Evolutionary conservation across 2,113 vertebrate species (phyloP).

Genomic region (Myotis yumanensis): DNA sequence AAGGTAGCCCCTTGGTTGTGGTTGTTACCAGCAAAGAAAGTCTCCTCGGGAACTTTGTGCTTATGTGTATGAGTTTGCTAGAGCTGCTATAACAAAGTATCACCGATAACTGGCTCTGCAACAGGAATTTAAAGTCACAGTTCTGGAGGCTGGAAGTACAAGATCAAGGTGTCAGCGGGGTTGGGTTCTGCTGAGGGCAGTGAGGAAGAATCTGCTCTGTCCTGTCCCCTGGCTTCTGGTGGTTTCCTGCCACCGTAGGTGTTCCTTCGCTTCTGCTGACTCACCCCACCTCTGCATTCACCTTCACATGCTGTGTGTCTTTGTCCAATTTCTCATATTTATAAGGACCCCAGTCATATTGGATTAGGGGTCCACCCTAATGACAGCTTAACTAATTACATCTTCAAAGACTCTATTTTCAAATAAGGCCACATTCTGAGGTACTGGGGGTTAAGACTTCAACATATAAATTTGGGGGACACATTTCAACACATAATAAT

Average conservation of each 20-base stretch:
- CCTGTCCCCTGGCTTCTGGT: neutral
- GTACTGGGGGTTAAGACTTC: neutral
- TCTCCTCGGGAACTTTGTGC: neutral
- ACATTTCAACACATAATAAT: neutral
- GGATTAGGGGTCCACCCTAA: neutral
- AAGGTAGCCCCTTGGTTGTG: neutral
- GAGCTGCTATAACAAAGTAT: neutral
- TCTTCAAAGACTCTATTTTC: neutral
- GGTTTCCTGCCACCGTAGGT: neutral
- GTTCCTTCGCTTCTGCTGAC: neutral
- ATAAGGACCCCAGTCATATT: neutral
- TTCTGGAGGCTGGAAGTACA: neutral
- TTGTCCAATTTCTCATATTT: neutral
- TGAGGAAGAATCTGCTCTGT: too few species aligned
- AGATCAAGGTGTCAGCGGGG: neutral
- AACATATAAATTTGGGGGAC: neutral
- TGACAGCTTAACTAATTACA: neutral
- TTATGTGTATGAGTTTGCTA: neutral
- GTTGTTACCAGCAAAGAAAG: neutral
- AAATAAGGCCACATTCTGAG: neutral
- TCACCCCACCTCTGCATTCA: neutral
- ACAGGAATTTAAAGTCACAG: neutral
- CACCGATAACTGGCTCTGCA: neutral
- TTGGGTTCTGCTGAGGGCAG: neutral
- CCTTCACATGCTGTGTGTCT: neutral